Conservation (phyloP, 2,113 vertebrate species). For the Odocoileus hemionus region DNA sequence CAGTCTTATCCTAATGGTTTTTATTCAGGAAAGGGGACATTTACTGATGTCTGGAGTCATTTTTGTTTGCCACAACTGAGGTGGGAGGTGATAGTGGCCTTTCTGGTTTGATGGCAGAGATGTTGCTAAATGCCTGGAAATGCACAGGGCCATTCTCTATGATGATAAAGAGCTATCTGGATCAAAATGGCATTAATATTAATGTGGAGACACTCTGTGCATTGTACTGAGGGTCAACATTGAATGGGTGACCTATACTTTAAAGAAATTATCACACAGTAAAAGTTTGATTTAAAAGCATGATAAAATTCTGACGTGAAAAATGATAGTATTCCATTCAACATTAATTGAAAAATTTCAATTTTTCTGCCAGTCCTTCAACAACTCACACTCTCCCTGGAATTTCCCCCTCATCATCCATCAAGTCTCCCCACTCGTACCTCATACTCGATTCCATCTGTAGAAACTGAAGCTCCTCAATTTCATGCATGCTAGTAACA, state of each 20-base stretch:
- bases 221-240: background rate
- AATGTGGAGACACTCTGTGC: background rate
- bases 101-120: background rate
- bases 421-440: fast-evolving
- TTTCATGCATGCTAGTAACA: background rate
- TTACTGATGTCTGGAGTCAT: background rate
- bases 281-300: background rate
- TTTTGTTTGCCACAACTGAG: background rate
- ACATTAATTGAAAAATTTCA: background rate
- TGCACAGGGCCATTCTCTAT: fast-evolving
- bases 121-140: background rate
- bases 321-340: background rate
- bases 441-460: background rate
- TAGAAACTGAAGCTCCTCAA: fast-evolving
- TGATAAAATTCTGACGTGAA: background rate
- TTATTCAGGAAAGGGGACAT: background rate
- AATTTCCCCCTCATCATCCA: background rate
- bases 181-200: background rate
- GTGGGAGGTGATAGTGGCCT: fast-evolving
- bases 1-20: background rate
- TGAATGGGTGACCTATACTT: background rate
- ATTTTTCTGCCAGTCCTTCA: background rate
- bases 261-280: background rate
- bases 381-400: background rate
- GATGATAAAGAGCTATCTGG: background rate